Percentiles rank a stretch among this genome's conserved stretches.
phyloP scores from a whole-genome alignment of 2,113 vertebrate genomes.

The Heterotis niloticus region DNA sequence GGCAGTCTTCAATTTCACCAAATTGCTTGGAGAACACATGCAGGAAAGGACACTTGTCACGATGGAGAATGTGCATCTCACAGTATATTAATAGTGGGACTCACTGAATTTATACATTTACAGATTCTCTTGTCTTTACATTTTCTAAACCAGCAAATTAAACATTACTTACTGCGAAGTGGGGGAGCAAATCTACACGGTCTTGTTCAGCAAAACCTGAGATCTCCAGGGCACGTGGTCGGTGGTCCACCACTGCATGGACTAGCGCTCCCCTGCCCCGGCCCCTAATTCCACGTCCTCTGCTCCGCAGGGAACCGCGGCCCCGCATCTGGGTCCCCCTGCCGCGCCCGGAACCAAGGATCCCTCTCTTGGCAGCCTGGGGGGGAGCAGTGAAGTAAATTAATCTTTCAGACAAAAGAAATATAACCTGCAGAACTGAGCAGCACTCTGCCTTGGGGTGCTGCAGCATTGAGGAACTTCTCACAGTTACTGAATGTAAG shows the following conservation, averaged over 20 bases:
- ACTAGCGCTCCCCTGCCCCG: constrained; percentile 73
- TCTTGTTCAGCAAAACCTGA: constrained; percentile 51
- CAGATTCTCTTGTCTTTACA: not conserved
- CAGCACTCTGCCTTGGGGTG: too few relatives aligned
- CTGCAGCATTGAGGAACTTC: too few relatives aligned
- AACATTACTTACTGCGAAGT: constrained; percentile 86
- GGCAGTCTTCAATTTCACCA: constrained; percentile 96
- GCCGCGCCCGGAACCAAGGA: constrained; percentile 37
- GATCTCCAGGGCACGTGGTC: constrained; percentile 78
- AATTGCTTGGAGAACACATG: constrained; percentile 77
- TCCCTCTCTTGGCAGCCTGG: constrained; percentile 20
- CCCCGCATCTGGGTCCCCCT: constrained; percentile 77
- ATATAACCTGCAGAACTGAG: too few relatives aligned
- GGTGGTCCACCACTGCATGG: constrained; percentile 88
- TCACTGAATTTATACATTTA: too few relatives aligned
- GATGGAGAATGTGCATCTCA: too few relatives aligned
- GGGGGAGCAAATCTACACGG: constrained; percentile 41
- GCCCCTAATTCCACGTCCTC: constrained; percentile 78
- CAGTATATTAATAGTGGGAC: too few relatives aligned
- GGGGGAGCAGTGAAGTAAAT: not conserved
- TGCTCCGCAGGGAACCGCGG: constrained; percentile 69
- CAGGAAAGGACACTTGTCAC: not conserved
- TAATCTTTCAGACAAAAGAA: too few relatives aligned
- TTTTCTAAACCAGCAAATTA: not conserved
- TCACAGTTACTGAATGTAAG: too few relatives aligned